These are phyloP conservation scores for Smutsia gigantea DNA, from an alignment of 2,797 vertebrate genomes.

Conservation along the genomic window DNA sequence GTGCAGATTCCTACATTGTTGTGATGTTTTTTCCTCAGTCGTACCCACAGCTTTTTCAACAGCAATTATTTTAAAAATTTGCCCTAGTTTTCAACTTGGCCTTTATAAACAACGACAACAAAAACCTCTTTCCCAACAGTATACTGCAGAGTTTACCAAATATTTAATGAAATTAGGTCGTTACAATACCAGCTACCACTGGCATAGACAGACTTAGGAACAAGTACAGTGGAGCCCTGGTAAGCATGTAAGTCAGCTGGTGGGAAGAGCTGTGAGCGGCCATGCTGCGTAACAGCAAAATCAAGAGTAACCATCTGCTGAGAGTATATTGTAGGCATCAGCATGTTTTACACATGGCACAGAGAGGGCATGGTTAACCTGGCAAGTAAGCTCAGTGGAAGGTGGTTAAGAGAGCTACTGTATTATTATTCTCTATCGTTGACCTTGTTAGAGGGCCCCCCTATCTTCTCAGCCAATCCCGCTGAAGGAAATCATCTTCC, in stretches of 20 bases:
- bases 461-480: not conserved
- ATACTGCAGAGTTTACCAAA: constrained; percentile 44
- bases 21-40: constrained; percentile 17
- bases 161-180: constrained; percentile 47
- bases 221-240: not conserved
- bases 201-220: not conserved
- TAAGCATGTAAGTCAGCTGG: not conserved
- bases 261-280: not conserved
- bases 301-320: not conserved
- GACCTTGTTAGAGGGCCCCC: not conserved
- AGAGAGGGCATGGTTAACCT: not conserved
- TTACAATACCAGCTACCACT: not conserved
- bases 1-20: not conserved
- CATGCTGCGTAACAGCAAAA: not conserved
- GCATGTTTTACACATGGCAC: not conserved
- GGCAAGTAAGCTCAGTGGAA: not conserved
- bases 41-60: not conserved
- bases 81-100: constrained; percentile 14
- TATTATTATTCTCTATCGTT: not conserved
- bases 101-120: constrained; percentile 31
- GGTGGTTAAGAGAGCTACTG: not conserved
- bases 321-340: not conserved
- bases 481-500: not conserved
- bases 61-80: constrained; percentile 38
- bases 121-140: not conserved